Base-by-base conservation (phyloP, 1,140 invertebrate genomes). In the Bombyx mori region DNA sequence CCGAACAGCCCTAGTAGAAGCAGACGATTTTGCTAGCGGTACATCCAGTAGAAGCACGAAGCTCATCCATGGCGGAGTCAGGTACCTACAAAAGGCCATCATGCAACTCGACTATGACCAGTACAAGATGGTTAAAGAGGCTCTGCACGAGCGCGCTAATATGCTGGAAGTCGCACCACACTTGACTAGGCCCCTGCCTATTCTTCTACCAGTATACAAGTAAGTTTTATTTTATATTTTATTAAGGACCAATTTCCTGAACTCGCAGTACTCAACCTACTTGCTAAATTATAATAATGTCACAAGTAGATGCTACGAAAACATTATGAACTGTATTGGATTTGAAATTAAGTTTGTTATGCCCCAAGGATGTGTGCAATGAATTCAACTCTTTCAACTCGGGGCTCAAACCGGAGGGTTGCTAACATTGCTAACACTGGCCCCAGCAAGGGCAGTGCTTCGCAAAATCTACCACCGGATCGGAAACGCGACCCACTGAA, bases 181-280 rank as follows among this genome's bases (percentile, higher is more conserved):
- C 91, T 89, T 99, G 22, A 96, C 97, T 35, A 94, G 97, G 82
- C 97, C 98, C 6, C 88, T 99, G 64, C 98, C 99, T 26, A 99
- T 99, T 72, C 98, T 99, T 96, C 86, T 99, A 62, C 98, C 98
- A 18, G 95, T 99, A 49, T 99, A 99, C 88, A 95, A 95, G 96
- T 97, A 89, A 91, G 91, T 52, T 51, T 47, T 3, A 2, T 47
- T 51, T 3, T 12, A 10, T 6, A 7, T 22, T 49, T 49, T 49
- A 49, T 49, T 35, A 7, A 5, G 7, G 12, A 10, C 46, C 6
- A n/a, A 8, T 7, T 7, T 47, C 6, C 6, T 47, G 8, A n/a
- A 5, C 8, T 47, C 1, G 46, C 5, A 35, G 4, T 35, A 35
- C 26, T 35, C 26, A 35, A 35, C 26, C 26, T 35, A 35, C 26